A percentile compares a stretch with the other conserved stretches of the same genome.
phyloP scores from a whole-genome alignment of 2,113 vertebrate genomes.

The Rattus norvegicus region DNA sequence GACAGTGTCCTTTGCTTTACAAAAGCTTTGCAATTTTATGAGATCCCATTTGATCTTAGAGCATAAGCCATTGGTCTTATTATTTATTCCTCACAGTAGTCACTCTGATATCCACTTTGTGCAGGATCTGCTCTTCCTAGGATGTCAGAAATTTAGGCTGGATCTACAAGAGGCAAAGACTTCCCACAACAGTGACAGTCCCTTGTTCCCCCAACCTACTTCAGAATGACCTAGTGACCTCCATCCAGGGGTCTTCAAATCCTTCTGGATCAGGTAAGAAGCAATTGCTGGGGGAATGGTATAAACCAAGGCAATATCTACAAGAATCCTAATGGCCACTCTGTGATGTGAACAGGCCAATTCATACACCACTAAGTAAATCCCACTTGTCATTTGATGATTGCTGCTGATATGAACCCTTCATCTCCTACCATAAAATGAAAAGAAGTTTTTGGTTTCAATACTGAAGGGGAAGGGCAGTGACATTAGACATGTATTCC shows the following conservation, averaged over 20 bases:
- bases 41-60: no score
- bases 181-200: slow-evolving; percentile 74
- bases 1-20: no score
- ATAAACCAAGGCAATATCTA: slow-evolving; percentile 22
- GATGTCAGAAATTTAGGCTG: slow-evolving; percentile 82
- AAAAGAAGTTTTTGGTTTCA: background rate
- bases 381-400: slow-evolving; percentile 53
- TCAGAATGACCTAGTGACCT: no score
- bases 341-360: background rate
- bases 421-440: background rate
- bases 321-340: background rate
- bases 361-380: slow-evolving; percentile 31
- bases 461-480: background rate
- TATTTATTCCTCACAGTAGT: slow-evolving; percentile 79
- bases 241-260: background rate
- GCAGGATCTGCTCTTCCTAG: slow-evolving; percentile 81
- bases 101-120: slow-evolving; percentile 82
- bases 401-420: slow-evolving; percentile 23
- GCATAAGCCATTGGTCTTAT: background rate
- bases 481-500: slow-evolving; percentile 59
- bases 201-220: background rate
- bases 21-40: no score
- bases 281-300: background rate
- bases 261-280: background rate
- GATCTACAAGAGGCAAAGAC: slow-evolving; percentile 77